A percentile compares a stretch with the other conserved stretches of the same genome.
phyloP scores from a whole-genome alignment of 2,113 vertebrate genomes.

The Chloropsis hardwickii region DNA sequence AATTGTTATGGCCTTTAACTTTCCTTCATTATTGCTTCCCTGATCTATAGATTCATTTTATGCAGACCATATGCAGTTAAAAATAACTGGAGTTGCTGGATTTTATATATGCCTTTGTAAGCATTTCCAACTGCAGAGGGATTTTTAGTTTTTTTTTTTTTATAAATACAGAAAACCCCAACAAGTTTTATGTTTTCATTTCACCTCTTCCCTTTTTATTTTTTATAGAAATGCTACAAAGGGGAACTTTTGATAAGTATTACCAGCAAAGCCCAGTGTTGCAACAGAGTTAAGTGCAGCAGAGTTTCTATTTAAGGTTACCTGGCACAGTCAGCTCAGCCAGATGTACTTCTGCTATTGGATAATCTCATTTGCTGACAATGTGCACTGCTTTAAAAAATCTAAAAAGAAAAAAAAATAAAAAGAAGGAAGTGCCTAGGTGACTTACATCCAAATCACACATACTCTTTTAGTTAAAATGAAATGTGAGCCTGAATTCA shows the following conservation, averaged over 20 bases:
- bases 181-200: constrained; percentile 71
- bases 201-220: constrained; percentile 83
- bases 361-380: constrained; percentile 77
- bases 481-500: constrained; percentile 77
- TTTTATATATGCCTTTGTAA: constrained; percentile 70
- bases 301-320: constrained; percentile 77
- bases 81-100: constrained; percentile 56
- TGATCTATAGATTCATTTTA: constrained; percentile 65
- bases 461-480: constrained; percentile 77
- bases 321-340: constrained; percentile 68
- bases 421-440: constrained; percentile 72
- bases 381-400: constrained; percentile 57
- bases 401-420: background rate
- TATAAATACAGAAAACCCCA: constrained; percentile 49
- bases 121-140: constrained; percentile 66
- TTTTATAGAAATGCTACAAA: constrained; percentile 77
- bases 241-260: constrained; percentile 76
- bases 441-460: constrained; percentile 78
- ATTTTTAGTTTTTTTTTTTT: constrained; percentile 48
- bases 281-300: constrained; percentile 66
- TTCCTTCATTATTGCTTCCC: constrained; percentile 36
- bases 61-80: constrained; percentile 64
- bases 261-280: constrained; percentile 71
- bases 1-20: constrained; percentile 15
- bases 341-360: constrained; percentile 75